These are phyloP conservation scores for Ophonus ardosiacus DNA, from an alignment of 2,888 invertebrate genomes.

Conservation along the genomic window DNA sequence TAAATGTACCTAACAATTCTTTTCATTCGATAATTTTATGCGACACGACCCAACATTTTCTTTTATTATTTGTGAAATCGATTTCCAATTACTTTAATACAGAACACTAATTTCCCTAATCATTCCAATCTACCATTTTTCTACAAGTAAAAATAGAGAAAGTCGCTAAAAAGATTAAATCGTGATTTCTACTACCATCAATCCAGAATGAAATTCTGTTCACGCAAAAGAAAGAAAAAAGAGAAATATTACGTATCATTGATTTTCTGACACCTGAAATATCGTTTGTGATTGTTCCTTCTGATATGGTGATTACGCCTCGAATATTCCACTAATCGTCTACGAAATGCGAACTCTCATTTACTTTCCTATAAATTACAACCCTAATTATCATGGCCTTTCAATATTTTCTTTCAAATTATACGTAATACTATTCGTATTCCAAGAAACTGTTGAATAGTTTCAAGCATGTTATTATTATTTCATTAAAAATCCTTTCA, in stretches of 20 bases:
- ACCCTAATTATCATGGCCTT: background rate
- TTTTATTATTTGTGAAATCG: slow-evolving; percentile 4
- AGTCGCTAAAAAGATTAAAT: slow-evolving; percentile 55
- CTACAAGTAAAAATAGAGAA: slow-evolving; percentile 44
- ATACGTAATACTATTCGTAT: no score
- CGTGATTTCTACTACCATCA: slow-evolving; percentile 39
- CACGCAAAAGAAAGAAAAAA: slow-evolving; percentile 46
- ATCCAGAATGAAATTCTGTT: slow-evolving; percentile 37
- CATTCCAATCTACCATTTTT: slow-evolving; percentile 33
- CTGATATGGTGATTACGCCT: slow-evolving; percentile 48
- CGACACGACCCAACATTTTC: background rate
- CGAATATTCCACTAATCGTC: slow-evolving; percentile 43
- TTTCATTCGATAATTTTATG: background rate
- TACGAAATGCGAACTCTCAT: slow-evolving; percentile 1
- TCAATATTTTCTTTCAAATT: background rate
- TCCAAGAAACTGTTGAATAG: no score
- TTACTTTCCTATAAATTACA: slow-evolving; percentile 11
- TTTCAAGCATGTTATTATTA: no score
- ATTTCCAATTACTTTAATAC: slow-evolving; percentile 54
- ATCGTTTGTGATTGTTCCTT: slow-evolving; percentile 42
- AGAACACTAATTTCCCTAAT: slow-evolving; percentile 55
- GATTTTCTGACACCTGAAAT: slow-evolving; percentile 55
- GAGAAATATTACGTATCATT: slow-evolving; percentile 55
- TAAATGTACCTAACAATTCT: background rate
- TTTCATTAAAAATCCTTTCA: no score